Conservation (phyloP, 2,113 vertebrate genomes). For the Felis catus region F.catus_Fca126_mat1.0 CM031415.1:190317501-190318000, state of each 20-base stretch:
- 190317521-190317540: background rate
- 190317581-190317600: background rate
- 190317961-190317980: background rate
- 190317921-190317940: constrained; percentile 79
- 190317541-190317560: background rate
- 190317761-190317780: constrained; percentile 50
- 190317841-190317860: constrained; percentile 40
- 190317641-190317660: constrained; percentile 36
- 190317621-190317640: constrained; percentile 13
- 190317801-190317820: constrained; percentile 56
- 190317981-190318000: constrained; percentile 6
- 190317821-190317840: constrained; percentile 68
- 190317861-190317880: constrained; percentile 65
- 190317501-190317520: background rate
- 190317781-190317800: constrained; percentile 59
- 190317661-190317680: constrained; percentile 36
- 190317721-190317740: constrained; percentile 53
- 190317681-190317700: background rate
- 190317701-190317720: constrained; percentile 28
- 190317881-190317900: constrained; percentile 62
- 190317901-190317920: constrained; percentile 47
- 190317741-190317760: constrained; percentile 52
- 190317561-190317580: constrained; percentile 20
- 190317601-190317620: background rate
- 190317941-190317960: constrained; percentile 64